phyloP scores from a whole-genome alignment of 2,888 invertebrate genomes.

The Bibio marci region DNA sequence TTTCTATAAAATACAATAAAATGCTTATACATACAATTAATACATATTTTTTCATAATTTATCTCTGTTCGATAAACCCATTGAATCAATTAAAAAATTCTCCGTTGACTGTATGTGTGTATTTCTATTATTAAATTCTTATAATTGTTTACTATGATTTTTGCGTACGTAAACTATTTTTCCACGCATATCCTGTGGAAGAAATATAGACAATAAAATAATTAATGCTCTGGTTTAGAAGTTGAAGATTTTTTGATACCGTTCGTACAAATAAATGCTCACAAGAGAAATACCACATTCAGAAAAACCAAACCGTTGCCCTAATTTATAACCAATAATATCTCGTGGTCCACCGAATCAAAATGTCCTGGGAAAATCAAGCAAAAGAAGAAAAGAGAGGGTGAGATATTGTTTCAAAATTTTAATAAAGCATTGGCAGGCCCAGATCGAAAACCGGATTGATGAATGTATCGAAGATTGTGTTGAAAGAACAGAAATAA shows the following conservation, averaged over 20 bases:
- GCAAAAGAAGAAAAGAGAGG: too few relatives aligned
- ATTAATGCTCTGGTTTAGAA: not conserved
- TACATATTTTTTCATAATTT: not conserved
- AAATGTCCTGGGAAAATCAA: too few relatives aligned
- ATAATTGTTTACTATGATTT: conserved; percentile 23
- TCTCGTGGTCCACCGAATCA: too few relatives aligned
- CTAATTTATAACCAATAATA: too few relatives aligned
- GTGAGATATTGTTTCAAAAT: too few relatives aligned
- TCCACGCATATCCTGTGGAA: conserved; percentile 19
- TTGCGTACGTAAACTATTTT: conserved; percentile 15
- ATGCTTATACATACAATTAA: not conserved
- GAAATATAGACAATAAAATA: conserved; percentile 1
- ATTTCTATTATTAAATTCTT: conserved; percentile 21
- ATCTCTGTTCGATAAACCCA: not conserved
- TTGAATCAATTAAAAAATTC: not conserved
- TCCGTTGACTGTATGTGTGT: conserved; percentile 14
- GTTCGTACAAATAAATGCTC: too few relatives aligned
- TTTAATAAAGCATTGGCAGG: too few relatives aligned
- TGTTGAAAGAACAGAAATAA: too few relatives aligned
- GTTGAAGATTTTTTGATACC: not conserved
- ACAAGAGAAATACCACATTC: too few relatives aligned
- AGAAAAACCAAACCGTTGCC: too few relatives aligned
- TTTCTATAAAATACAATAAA: not conserved
- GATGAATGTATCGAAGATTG: too few relatives aligned
- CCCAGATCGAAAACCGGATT: too few relatives aligned